Percentiles rank a stretch among this genome's conserved stretches.
These are phyloP conservation scores for Watersipora subatra DNA, from an alignment of 1,140 invertebrate genomes.

Conservation along the genomic window DNA sequence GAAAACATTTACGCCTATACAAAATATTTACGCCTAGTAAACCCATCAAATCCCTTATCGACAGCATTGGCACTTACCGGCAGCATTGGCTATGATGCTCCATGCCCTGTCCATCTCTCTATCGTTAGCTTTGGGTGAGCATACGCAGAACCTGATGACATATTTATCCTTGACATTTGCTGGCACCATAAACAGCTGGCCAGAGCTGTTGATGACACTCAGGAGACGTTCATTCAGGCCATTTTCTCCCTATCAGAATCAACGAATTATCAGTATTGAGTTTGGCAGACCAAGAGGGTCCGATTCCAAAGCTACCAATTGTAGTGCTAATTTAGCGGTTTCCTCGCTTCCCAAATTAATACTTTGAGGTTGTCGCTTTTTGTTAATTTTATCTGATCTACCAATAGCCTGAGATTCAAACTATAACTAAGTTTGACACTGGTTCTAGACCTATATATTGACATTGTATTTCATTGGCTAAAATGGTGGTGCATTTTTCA, in stretches of 20 bases:
- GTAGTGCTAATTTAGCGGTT: background rate
- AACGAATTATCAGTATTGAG: background rate
- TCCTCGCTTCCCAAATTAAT: constrained; percentile 2
- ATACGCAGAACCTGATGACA: constrained; percentile 78
- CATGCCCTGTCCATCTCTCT: constrained; percentile 80
- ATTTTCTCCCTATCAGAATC: constrained; percentile 55
- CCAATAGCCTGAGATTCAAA: too few relatives aligned
- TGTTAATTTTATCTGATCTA: background rate
- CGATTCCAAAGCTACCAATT: background rate
- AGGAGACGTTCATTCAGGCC: constrained; percentile 84
- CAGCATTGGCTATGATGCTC: constrained; percentile 70
- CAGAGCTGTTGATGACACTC: constrained; percentile 85
- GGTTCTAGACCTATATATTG: too few relatives aligned
- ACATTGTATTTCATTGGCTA: too few relatives aligned
- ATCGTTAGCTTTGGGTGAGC: constrained; percentile 72
- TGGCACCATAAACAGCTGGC: constrained; percentile 93
- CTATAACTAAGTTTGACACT: too few relatives aligned
- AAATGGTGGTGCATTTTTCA: too few relatives aligned
- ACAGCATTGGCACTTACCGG: constrained; percentile 42
- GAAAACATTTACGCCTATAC: too few relatives aligned
- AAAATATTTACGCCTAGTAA: too few relatives aligned
- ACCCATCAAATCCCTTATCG: too few relatives aligned
- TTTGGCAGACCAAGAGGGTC: background rate
- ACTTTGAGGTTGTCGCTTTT: background rate
- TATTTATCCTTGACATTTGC: constrained; percentile 74